phyloP scores from a whole-genome alignment of 1,140 invertebrate species.

The Drosophila quadrilineata region DNA sequence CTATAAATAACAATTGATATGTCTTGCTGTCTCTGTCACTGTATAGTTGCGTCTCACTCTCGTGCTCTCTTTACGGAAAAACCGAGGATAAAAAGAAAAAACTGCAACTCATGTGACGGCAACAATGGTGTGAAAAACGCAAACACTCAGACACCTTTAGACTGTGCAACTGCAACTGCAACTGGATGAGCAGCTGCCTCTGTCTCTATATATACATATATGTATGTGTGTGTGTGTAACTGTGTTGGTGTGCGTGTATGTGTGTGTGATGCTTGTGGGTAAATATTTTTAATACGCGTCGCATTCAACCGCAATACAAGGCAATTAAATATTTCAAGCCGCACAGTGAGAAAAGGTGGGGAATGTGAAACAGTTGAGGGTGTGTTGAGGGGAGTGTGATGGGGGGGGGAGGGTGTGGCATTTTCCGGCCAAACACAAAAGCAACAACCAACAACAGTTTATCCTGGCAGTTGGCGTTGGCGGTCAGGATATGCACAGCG shows the following conservation, averaged over 20 bases:
- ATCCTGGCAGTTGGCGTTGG: conserved; percentile 58
- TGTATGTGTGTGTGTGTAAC: conserved; percentile 3
- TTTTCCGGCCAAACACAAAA: conserved; percentile 33
- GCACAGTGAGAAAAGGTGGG: conserved; percentile 24
- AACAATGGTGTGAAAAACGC: conserved; percentile 46
- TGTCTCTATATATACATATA: background rate
- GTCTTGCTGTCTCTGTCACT: too few species aligned
- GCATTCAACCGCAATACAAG: conserved; percentile 77
- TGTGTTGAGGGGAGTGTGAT: conserved; percentile 10
- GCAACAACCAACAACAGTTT: conserved; percentile 54
- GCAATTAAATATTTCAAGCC: conserved; percentile 77
- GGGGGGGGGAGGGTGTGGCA: conserved; percentile 11
- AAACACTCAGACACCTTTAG: conserved; percentile 66
- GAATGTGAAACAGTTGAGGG: conserved; percentile 38
- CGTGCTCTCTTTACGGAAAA: too few species aligned
- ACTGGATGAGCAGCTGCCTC: conserved; percentile 23
- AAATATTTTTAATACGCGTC: conserved; percentile 77
- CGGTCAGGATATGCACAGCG: too few species aligned
- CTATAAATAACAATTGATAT: too few species aligned
- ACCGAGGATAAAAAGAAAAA: too few species aligned
- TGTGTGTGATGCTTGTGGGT: conserved; percentile 44
- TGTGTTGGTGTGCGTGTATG: background rate
- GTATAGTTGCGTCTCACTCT: too few species aligned
- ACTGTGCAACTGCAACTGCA: too few species aligned
- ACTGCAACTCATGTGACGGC: background rate